Conservation (phyloP, 1,140 invertebrate genomes). For the honey bee (Apis mellifera) region Amel_HAv3.1 CM009933.2:3053001-3053500, state of each 20-base stretch:
- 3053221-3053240: constrained; percentile 33
- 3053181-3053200: constrained; percentile 43
- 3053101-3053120: constrained; percentile 8
- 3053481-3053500: constrained; percentile 9
- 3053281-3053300: constrained; percentile 1
- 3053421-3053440: constrained; percentile 34
- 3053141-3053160: constrained; percentile 30
- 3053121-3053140: constrained; percentile 9
- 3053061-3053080: constrained; percentile 12
- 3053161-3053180: constrained; percentile 21
- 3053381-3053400: constrained; percentile 32
- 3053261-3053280: background rate
- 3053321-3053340: constrained; percentile 29
- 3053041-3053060: constrained; percentile 1
- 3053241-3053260: background rate
- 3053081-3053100: constrained; percentile 10
- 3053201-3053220: constrained; percentile 23
- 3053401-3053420: constrained; percentile 38
- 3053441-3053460: background rate
- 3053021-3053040: background rate
- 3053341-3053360: constrained; percentile 27
- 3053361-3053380: constrained; percentile 38
- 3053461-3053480: constrained; percentile 48
- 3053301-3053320: constrained; percentile 28
- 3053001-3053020: background rate